A percentile compares a stretch with the other conserved stretches of the same genome.
Evolutionary conservation across 2,797 vertebrate species (phyloP).

Genomic region (Tapera naevia): DNA sequence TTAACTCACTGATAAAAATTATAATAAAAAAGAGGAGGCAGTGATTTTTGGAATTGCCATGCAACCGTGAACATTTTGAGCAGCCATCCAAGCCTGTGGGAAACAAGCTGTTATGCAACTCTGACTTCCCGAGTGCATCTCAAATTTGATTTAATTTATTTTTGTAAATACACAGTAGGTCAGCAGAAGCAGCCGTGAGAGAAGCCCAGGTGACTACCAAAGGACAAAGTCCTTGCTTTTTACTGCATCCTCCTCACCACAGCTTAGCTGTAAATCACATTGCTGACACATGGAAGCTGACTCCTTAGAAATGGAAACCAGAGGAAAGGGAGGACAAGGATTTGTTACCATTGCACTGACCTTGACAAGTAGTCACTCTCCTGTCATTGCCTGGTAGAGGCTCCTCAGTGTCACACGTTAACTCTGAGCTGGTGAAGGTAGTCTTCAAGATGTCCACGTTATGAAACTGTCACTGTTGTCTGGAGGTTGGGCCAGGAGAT

Average conservation of each 20-base stretch:
- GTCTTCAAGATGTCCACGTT: background rate
- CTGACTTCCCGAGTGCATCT: slow-evolving; percentile 30
- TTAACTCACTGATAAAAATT: background rate
- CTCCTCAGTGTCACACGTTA: background rate
- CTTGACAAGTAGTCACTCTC: slow-evolving; percentile 39
- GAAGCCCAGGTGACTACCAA: slow-evolving; percentile 65
- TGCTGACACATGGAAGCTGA: slow-evolving; percentile 65
- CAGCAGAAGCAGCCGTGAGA: slow-evolving; percentile 63
- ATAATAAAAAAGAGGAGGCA: background rate
- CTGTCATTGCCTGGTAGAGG: background rate
- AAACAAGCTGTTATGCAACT: slow-evolving; percentile 63
- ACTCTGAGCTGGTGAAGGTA: background rate
- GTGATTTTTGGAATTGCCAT: slow-evolving; percentile 8
- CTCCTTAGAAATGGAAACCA: slow-evolving; percentile 73
- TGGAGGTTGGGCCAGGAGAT: background rate
- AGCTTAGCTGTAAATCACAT: slow-evolving; percentile 42
- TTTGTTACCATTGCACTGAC: slow-evolving; percentile 36
- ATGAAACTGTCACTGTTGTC: background rate
- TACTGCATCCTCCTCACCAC: background rate
- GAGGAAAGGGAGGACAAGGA: background rate
- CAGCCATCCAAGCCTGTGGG: slow-evolving; percentile 56
- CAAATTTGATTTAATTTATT: slow-evolving; percentile 60
- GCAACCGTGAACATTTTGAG: slow-evolving; percentile 44
- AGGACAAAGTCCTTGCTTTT: slow-evolving; percentile 22
- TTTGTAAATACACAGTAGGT: slow-evolving; percentile 8